Percentiles rank a stretch among this genome's conserved stretches.
Evolutionary conservation across 2,888 invertebrate species (phyloP).

Genomic region (Pristionchus exspectatus): DNA sequence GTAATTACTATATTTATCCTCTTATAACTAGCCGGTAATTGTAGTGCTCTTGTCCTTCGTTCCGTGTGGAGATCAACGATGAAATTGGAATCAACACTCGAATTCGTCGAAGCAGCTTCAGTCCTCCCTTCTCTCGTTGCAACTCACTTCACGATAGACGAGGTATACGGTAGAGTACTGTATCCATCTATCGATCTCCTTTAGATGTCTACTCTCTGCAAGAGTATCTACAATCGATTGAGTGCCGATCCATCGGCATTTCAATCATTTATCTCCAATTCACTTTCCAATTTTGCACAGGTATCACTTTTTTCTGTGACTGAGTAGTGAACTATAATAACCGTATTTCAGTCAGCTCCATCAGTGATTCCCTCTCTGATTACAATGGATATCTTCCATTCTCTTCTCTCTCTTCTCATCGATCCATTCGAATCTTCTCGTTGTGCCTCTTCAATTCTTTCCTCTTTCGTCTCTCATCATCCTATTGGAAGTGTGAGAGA

Average conservation of each 20-base stretch:
- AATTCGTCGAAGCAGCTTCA: conserved; percentile 48
- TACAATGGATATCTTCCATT: conserved; percentile 36
- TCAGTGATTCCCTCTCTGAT: conserved; percentile 22
- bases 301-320: neutral
- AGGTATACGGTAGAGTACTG: conserved; percentile 26
- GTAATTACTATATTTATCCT: neutral
- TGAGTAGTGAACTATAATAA: too few species aligned
- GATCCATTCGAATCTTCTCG: conserved; percentile 22
- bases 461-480: conserved; percentile 40
- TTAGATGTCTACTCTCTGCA: conserved; percentile 14
- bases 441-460: conserved; percentile 21
- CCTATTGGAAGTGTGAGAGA: conserved; percentile 1
- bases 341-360: conserved; percentile 15
- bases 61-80: conserved; percentile 47
- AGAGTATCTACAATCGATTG: conserved; percentile 46
- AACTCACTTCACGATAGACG: conserved; percentile 51
- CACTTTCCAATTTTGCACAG: conserved; percentile 16
- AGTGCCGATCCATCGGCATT: conserved; percentile 5
- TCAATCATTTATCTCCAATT: conserved; percentile 40
- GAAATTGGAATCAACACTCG: conserved; percentile 20
- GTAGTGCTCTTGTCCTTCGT: conserved; percentile 48
- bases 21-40: neutral
- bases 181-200: neutral
- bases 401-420: conserved; percentile 47
- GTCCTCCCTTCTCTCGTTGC: conserved; percentile 38